Percentiles rank a stretch among this genome's conserved stretches.
Conservation (phyloP, 2,797 vertebrate species). For the Tragelaphus oryx region DNA sequence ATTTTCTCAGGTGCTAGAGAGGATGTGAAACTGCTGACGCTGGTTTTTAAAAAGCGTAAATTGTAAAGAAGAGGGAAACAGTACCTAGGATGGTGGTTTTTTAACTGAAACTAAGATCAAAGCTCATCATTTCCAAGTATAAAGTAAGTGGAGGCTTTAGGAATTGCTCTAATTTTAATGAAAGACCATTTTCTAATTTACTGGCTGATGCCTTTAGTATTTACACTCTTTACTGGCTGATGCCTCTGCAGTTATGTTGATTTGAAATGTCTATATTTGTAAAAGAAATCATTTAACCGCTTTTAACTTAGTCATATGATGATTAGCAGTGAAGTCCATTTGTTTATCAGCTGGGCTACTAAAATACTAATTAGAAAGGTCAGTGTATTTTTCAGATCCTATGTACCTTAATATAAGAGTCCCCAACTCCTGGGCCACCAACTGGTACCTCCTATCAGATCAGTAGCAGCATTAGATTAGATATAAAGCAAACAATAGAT, state of each 20-base stretch:
- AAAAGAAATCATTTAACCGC: constrained; percentile 1
- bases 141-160: constrained; percentile 64
- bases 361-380: background rate
- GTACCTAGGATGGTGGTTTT: constrained; percentile 68
- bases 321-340: background rate
- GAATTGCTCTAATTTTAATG: constrained; percentile 66
- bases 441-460: background rate
- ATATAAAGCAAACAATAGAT: background rate
- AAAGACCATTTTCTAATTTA: constrained; percentile 61
- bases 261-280: constrained; percentile 64
- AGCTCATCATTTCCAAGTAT: constrained; percentile 56
- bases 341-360: background rate
- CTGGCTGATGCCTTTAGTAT: background rate
- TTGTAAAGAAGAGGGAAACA: constrained; percentile 78
- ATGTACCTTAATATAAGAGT: background rate
- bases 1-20: constrained; percentile 70
- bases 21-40: constrained; percentile 77
- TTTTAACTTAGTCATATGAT: background rate
- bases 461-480: background rate
- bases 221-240: constrained; percentile 43
- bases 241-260: constrained; percentile 45
- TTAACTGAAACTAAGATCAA: constrained; percentile 73
- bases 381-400: background rate
- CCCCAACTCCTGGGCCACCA: background rate
- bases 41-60: constrained; percentile 69